phyloP scores from a whole-genome alignment of 2,888 invertebrate genomes.

The Bibio marci region DNA sequence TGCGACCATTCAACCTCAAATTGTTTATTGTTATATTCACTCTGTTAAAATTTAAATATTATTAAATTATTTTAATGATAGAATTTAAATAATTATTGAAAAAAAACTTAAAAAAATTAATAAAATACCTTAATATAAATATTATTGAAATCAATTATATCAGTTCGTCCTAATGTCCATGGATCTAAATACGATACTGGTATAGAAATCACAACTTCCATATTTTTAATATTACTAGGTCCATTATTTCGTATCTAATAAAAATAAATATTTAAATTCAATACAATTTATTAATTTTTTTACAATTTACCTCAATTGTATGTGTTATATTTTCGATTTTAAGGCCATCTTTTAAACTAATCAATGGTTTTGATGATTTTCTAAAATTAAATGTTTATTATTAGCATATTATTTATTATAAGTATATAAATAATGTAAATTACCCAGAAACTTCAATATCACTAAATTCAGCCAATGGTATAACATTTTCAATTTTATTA shows the following conservation, averaged over 20 bases:
- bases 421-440: constrained; percentile 1
- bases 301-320: constrained; percentile 19
- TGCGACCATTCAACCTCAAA: constrained; percentile 21
- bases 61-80: too few species aligned
- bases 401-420: neutral
- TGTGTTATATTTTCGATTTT: constrained; percentile 21
- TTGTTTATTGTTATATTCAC: constrained; percentile 18
- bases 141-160: constrained; percentile 22
- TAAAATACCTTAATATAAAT: constrained; percentile 22
- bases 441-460: constrained; percentile 26
- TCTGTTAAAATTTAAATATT: too few species aligned
- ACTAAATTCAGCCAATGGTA: constrained; percentile 21
- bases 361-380: constrained; percentile 18
- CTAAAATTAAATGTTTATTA: constrained; percentile 12
- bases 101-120: too few species aligned
- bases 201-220: constrained; percentile 22
- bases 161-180: constrained; percentile 18
- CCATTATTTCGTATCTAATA: constrained; percentile 24
- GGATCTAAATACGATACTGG: constrained; percentile 23
- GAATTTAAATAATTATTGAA: too few species aligned
- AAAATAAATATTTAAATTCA: neutral
- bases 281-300: too few species aligned
- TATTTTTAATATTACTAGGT: constrained; percentile 23
- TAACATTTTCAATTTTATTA: constrained; percentile 18
- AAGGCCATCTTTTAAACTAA: constrained; percentile 22